A percentile compares a stretch with the other conserved stretches of the same genome.
Conservation (phyloP, 1,140 invertebrate species). For the Drosophila nannoptera region DNA sequence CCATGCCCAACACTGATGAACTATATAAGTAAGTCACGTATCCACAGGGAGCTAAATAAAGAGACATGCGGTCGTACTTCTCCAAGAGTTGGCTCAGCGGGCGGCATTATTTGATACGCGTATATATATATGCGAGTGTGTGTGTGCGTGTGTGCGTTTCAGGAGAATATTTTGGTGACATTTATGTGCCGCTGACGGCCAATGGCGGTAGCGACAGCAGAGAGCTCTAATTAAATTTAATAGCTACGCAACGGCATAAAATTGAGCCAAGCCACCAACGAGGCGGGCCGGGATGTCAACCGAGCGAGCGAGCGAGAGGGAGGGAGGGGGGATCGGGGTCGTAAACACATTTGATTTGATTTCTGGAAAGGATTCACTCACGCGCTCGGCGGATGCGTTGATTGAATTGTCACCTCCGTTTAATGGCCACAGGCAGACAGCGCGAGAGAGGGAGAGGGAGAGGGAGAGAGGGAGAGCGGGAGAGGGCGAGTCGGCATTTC, state of each 20-base stretch:
- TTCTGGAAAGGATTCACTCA: constrained; percentile 66
- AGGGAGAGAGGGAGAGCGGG: background rate
- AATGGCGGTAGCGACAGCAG: constrained; percentile 51
- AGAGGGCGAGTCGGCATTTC: constrained; percentile 31
- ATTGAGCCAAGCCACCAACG: constrained; percentile 61
- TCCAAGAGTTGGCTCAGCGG: constrained; percentile 18
- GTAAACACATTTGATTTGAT: constrained; percentile 76
- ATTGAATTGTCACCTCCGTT: constrained; percentile 75
- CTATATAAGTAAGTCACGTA: constrained; percentile 44
- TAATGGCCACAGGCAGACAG: constrained; percentile 43
- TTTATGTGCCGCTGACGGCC: constrained; percentile 58
- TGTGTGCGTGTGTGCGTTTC: constrained; percentile 21
- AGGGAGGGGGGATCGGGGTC: constrained; percentile 19
- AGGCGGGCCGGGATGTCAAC: constrained; percentile 14
- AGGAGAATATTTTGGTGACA: constrained; percentile 68
- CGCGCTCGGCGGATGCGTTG: constrained; percentile 58
- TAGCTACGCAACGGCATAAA: constrained; percentile 66
- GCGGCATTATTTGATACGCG: constrained; percentile 33
- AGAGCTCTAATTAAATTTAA: constrained; percentile 78
- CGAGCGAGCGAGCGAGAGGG: too few relatives aligned
- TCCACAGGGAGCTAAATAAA: constrained; percentile 40
- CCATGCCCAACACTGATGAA: constrained; percentile 38
- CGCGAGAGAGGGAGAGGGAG: background rate
- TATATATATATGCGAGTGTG: background rate
- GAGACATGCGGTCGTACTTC: constrained; percentile 23